Evolutionary conservation across 2,113 vertebrate genomes (phyloP).

Genomic region (Mesoclemmys tuberculata): DNA sequence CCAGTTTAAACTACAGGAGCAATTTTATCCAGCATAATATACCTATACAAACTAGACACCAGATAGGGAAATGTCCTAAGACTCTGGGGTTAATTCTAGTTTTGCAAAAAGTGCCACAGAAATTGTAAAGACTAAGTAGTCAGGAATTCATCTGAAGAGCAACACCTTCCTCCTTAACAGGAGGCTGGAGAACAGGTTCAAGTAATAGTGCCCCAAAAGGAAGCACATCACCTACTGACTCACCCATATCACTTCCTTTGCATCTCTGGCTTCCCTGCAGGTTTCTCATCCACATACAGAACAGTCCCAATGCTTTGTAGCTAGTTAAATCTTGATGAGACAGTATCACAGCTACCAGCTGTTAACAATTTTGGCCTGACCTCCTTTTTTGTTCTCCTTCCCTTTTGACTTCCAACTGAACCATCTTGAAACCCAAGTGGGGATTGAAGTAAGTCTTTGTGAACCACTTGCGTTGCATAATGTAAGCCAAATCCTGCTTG

Average conservation of each 20-base stretch:
- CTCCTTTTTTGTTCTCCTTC: neutral
- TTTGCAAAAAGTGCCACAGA: neutral
- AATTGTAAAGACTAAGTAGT: neutral
- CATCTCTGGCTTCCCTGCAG: neutral
- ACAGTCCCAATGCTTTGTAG: neutral
- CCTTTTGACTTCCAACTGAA: neutral
- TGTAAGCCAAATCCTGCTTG: neutral
- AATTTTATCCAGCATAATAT: neutral
- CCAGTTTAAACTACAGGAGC: neutral
- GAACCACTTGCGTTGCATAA: neutral
- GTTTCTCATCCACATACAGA: neutral
- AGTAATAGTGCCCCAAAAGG: neutral
- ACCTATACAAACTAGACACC: neutral
- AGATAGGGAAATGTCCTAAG: neutral
- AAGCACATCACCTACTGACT: neutral
- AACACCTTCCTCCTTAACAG: neutral
- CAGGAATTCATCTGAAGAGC: neutral
- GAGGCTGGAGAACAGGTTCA: neutral
- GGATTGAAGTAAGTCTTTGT: neutral
- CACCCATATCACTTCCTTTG: neutral
- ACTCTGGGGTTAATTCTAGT: neutral
- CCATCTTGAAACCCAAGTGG: neutral
- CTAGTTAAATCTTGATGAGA: neutral
- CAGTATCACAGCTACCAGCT: neutral
- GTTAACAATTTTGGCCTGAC: neutral